Base-by-base conservation (phyloP, 2,113 vertebrate species). In the Periophthalmus modestus region DNA sequence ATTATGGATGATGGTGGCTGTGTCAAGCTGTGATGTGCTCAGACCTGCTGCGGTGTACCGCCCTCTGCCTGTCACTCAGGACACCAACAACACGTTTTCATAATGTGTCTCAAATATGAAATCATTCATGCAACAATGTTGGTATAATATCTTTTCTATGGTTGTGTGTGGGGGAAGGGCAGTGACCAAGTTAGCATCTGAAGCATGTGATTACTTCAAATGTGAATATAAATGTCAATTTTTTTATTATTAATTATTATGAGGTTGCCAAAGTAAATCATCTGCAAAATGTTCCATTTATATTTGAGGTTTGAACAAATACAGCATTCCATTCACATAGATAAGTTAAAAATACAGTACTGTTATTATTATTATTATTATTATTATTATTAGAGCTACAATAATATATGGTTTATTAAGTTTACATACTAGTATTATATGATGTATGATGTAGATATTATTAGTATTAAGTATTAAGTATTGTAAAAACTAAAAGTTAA, bases 191-290 rank as follows among this genome's bases (percentile, higher is more conserved):
- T 89, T 87, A 90, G 75, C 82, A 85, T 85, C 83, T 90, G 89
- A 89, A 85, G 88, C 89, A 85, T 89, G 84, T 90, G 84, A 55
- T 55, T 55, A 55, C 7, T 82, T 91, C 85, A 88, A 89, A 86
- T 78, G 74, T 74, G 85, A 74, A 77, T 68, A 71, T 78, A 54
- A 75, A 88, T 73, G 76, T 74, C 67, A 66, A 24, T 81, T 72
- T 11, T n/a, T 19, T 67, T 65, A 74, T 77, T 15, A 57, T 21
- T 23, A 7, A 23, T 19, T 18, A 52, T 52, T 23, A 12, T 23
- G 21, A 4, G 21, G n/a, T 12, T 24, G 57, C 57, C 13, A 28
- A 59, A 59, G 4, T 28, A 62, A 62, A 62, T 34, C 7, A 62
- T 62, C 24, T 62, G 28, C 7, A 14, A 34, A 0, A 7, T 18